Evolutionary conservation across 2,797 vertebrate species (phyloP), one percentile per base, ranked within the genome.

Genomic region (Syndactyla subalaris): DNA sequence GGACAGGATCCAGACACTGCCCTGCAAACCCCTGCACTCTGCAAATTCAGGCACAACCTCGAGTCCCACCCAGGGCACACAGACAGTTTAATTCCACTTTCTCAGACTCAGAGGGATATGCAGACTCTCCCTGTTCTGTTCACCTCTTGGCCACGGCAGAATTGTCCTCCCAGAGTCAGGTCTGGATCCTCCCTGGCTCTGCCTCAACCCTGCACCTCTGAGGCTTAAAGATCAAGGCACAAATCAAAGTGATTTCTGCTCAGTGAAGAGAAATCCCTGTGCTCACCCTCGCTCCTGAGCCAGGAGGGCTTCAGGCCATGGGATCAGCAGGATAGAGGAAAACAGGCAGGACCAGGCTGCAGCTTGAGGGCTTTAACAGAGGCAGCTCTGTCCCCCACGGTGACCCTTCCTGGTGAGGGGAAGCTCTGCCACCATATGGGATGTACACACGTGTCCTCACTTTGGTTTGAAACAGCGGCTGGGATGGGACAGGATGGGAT

Each of bases 11-110:
- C 59, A 38, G 66, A 72, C 54, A 48, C 34, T 23, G 45, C 49
- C 43, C 49, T 34, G 72, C 59, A 36, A 54, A 78, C 5, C 27
- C 45, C 17, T 3, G 6, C 0, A 0, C 39, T 23, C 62, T 43
- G 54, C 32, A 43, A 16, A 2, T 1, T 49, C 8, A 87, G 73
- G 19, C 8, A 34, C 0, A 2, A 6, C 79, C 22, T 22, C 0
- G 0, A 49, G 39, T 27, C 36, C 51, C 39, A 61, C 7, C 58
- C 4, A 48, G 49, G 79, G 23, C n/a, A 45, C 65, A 18, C 43
- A 24, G 1, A 5, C 23, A 26, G 12, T 61, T 75, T 24, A 71
- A 67, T 88, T n/a, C 54, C 57, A 39, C 12, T 54, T 77, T 61
- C 84, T 79, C 77, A 85, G 84, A 12, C 46, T 19, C 46, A 12